A percentile compares a stretch with the other conserved stretches of the same genome.
These are phyloP conservation scores for Conopomorpha cramerella DNA, from an alignment of 1,140 invertebrate species.

Conservation along the genomic window DNA sequence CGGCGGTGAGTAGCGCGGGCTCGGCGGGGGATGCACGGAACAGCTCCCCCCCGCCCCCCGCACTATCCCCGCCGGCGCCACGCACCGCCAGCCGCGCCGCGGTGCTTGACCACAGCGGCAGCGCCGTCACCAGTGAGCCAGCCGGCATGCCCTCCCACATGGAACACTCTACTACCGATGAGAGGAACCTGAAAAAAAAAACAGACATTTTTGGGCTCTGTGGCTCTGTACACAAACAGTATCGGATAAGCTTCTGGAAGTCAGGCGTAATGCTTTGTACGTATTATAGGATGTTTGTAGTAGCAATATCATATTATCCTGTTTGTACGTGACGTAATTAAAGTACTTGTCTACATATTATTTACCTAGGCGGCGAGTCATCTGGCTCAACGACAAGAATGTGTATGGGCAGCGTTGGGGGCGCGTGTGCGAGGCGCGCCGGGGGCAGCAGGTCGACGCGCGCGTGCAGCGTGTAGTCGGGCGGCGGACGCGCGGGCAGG, in stretches of 20 bases:
- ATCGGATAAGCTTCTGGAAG: too few relatives aligned
- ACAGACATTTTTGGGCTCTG: too few relatives aligned
- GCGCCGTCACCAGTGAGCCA: conserved; percentile 79
- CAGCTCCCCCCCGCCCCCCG: conserved; percentile 74
- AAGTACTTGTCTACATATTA: too few relatives aligned
- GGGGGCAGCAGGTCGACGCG: conserved; percentile 82
- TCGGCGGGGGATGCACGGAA: conserved; percentile 87
- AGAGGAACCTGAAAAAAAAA: conserved; percentile 61
- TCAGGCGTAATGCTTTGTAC: too few relatives aligned
- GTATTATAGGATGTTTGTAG: too few relatives aligned
- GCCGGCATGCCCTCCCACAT: conserved; percentile 82
- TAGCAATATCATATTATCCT: too few relatives aligned
- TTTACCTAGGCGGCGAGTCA: conserved; percentile 78
- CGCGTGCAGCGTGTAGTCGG: conserved; percentile 82
- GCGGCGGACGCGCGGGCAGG: conserved; percentile 70
- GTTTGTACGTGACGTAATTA: too few relatives aligned
- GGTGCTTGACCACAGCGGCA: conserved; percentile 76
- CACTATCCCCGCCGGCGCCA: too few relatives aligned
- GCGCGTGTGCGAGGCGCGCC: conserved; percentile 71
- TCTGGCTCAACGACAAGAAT: conserved; percentile 87
- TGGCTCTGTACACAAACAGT: too few relatives aligned
- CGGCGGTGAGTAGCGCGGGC: conserved; percentile 76
- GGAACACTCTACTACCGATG: conserved; percentile 66
- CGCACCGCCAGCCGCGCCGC: conserved; percentile 79
- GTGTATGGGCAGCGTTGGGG: conserved; percentile 82